These are phyloP conservation scores for Neofelis nebulosa DNA, from an alignment of 2,113 vertebrate genomes.

Conservation along the genomic window DNA sequence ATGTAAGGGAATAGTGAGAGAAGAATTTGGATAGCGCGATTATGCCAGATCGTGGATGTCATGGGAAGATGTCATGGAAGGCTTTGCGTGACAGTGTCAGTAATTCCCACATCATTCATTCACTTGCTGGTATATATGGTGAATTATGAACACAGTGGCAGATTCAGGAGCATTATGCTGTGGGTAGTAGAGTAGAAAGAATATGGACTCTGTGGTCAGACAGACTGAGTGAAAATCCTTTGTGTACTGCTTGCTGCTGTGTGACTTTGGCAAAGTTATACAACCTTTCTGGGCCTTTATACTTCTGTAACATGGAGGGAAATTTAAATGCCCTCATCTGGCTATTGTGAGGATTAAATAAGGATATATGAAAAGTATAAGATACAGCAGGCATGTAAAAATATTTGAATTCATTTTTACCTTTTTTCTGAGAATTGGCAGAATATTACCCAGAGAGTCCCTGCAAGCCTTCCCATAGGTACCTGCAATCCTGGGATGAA, in stretches of 20 bases:
- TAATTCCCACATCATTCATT: not conserved
- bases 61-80: not conserved
- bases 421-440: not conserved
- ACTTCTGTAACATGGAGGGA: not conserved
- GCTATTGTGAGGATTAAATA: not conserved
- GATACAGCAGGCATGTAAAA: not conserved
- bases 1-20: not conserved
- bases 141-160: not conserved
- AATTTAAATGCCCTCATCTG: not conserved
- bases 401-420: not conserved
- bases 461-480: not conserved
- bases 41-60: not conserved
- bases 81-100: not conserved
- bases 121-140: not conserved
- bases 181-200: not conserved
- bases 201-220: not conserved
- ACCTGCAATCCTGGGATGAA: not conserved
- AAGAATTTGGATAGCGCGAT: not conserved
- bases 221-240: not conserved
- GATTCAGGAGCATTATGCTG: not conserved
- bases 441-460: not conserved
- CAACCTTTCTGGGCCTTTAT: not conserved
- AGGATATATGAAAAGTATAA: not conserved
- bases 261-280: not conserved
- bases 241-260: not conserved